Percentiles rank a stretch among this genome's conserved stretches.
Evolutionary conservation across 2,888 invertebrate species (phyloP).

Genomic region (Acleris laterana): DNA sequence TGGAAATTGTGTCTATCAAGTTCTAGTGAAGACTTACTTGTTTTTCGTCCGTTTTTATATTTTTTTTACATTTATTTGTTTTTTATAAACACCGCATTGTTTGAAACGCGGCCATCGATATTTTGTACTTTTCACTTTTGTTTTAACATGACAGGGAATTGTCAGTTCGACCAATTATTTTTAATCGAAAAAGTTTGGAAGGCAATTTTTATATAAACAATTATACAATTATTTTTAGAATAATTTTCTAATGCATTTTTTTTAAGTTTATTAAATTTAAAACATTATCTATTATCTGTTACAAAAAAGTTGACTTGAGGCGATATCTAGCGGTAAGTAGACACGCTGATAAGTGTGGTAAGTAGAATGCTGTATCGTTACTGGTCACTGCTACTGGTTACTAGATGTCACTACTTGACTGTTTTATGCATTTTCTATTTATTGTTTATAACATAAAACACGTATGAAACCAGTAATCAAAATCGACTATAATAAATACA

Average conservation of each 20-base stretch:
- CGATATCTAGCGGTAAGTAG: not conserved
- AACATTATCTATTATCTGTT: no score
- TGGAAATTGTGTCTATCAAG: no score
- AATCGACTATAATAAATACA: no score
- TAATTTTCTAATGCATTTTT: no score
- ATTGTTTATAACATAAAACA: not conserved
- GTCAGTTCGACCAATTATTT: no score
- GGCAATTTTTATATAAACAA: no score
- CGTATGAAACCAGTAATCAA: no score
- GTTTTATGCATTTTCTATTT: not conserved
- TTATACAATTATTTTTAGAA: no score
- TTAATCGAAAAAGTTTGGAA: no score
- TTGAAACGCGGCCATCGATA: conserved; percentile 48
- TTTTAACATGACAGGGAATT: conserved; percentile 12
- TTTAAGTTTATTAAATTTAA: no score
- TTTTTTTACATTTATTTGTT: conserved; percentile 49
- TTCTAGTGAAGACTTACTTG: no score
- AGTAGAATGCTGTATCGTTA: not conserved
- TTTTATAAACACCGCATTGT: conserved; percentile 51
- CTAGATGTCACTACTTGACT: not conserved
- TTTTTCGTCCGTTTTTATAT: conserved; percentile 1
- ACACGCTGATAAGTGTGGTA: not conserved
- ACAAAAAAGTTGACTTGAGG: not conserved
- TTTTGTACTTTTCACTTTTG: conserved; percentile 38
- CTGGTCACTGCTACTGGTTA: not conserved